Conservation (phyloP, 64 coral and sea anemone genomes). For the Cladopsammia gracilis region DNA sequence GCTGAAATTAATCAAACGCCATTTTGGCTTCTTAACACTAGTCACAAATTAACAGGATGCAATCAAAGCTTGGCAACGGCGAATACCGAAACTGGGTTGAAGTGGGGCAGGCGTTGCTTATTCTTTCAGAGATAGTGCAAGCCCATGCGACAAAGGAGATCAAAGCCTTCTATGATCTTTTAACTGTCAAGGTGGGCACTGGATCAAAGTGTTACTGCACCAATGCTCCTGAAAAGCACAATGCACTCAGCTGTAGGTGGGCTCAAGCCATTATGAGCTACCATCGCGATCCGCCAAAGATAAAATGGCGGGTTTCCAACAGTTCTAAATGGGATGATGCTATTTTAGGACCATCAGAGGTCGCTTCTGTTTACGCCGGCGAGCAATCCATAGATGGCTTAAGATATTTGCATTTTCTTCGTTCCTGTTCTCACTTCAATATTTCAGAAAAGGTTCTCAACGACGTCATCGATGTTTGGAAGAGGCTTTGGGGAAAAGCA, state of each 20-base stretch:
- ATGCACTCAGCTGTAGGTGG: slow-evolving; percentile 19
- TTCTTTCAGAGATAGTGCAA: background rate
- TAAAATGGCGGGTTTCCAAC: background rate
- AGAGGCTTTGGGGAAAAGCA: background rate
- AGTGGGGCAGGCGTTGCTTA: slow-evolving; percentile 8
- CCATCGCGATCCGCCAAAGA: background rate
- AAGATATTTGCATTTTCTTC: slow-evolving; percentile 8
- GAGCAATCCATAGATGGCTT: background rate
- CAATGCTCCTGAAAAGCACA: background rate
- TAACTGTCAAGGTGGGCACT: background rate
- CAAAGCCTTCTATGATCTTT: background rate
- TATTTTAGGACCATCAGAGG: slow-evolving; percentile 1
- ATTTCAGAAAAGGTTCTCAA: background rate
- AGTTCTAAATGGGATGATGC: slow-evolving; percentile 16
- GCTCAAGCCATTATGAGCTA: slow-evolving; percentile 30
- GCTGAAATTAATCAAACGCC: too few species aligned
- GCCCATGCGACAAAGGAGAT: background rate
- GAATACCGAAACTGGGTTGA: slow-evolving; percentile 27
- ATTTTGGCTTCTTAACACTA: background rate
- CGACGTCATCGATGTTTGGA: slow-evolving; percentile 7
- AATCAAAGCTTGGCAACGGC: background rate
- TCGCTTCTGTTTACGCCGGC: background rate
- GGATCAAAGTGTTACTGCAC: slow-evolving; percentile 11
- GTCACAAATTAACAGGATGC: background rate
- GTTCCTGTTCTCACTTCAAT: background rate